These are phyloP conservation scores for Eublepharis macularius DNA, from an alignment of 2,113 vertebrate genomes.

Conservation along the genomic window DNA sequence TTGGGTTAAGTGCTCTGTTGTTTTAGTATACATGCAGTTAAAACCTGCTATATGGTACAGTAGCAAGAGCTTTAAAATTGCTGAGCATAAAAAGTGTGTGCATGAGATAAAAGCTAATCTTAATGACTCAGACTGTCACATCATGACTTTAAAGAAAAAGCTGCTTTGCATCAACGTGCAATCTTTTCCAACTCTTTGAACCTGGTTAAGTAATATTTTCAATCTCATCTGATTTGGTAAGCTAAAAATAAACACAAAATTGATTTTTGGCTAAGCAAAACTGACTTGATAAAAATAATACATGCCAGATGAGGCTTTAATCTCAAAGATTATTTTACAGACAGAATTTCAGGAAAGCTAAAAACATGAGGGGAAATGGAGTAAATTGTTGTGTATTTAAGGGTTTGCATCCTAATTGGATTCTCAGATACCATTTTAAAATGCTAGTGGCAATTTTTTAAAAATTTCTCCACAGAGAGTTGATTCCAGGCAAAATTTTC, in stretches of 20 bases:
- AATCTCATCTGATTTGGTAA: conserved; percentile 13
- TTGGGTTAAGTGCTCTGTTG: conserved; percentile 6
- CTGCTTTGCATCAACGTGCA: conserved; percentile 22
- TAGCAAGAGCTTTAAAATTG: conserved; percentile 21
- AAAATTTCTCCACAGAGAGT: no score
- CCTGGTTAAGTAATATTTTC: conserved; percentile 28
- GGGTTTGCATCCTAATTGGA: background rate
- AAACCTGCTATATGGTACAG: background rate
- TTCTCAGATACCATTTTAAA: conserved; percentile 4
- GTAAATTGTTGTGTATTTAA: background rate
- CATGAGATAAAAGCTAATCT: conserved; percentile 41
- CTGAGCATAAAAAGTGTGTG: conserved; percentile 12
- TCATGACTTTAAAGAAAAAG: conserved; percentile 9
- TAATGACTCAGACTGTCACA: background rate
- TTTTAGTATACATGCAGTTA: conserved; percentile 36
- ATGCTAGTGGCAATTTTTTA: background rate
- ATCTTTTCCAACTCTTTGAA: conserved; percentile 36
- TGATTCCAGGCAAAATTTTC: no score
- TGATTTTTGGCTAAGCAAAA: conserved; percentile 25
- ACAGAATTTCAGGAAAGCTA: background rate
- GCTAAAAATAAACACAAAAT: conserved; percentile 32
- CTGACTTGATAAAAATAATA: conserved; percentile 16
- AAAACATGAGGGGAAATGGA: background rate
- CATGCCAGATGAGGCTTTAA: background rate
- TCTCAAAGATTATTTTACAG: conserved; percentile 13